These are phyloP conservation scores for Gnathonemus longibarbis DNA, from an alignment of 2,113 vertebrate genomes.

Conservation along the genomic window DNA sequence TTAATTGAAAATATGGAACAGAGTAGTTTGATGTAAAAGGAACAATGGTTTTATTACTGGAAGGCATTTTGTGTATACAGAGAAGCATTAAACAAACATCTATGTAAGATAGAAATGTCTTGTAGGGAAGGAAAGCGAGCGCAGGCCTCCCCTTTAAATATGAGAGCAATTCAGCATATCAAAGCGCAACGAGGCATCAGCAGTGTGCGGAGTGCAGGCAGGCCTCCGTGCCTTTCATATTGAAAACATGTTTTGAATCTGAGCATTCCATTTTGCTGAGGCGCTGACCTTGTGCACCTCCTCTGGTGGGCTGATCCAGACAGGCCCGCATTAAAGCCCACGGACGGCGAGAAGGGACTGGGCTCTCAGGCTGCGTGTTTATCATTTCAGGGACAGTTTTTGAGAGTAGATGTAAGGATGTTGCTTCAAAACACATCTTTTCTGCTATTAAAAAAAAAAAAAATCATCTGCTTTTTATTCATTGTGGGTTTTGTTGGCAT, in stretches of 20 bases:
- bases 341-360: not conserved
- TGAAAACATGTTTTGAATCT: constrained; percentile 7
- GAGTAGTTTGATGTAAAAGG: not conserved
- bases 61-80: not conserved
- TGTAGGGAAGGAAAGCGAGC: not conserved
- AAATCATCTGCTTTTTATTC: not conserved
- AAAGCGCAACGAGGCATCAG: not conserved
- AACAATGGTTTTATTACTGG: not conserved
- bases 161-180: not conserved
- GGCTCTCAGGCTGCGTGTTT: not conserved
- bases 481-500: not conserved
- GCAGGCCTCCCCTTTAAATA: not conserved
- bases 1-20: not conserved
- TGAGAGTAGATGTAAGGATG: not conserved
- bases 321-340: constrained; percentile 16
- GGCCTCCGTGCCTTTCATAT: not conserved
- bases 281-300: not conserved
- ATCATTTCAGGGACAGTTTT: not conserved
- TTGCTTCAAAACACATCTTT: not conserved
- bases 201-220: not conserved
- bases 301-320: constrained; percentile 14
- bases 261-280: not conserved
- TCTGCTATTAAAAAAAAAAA: not conserved
- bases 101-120: not conserved
- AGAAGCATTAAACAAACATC: not conserved